Conservation (phyloP, 92 coral and sea anemone genomes). For the Virgularia gustaviana region DNA sequence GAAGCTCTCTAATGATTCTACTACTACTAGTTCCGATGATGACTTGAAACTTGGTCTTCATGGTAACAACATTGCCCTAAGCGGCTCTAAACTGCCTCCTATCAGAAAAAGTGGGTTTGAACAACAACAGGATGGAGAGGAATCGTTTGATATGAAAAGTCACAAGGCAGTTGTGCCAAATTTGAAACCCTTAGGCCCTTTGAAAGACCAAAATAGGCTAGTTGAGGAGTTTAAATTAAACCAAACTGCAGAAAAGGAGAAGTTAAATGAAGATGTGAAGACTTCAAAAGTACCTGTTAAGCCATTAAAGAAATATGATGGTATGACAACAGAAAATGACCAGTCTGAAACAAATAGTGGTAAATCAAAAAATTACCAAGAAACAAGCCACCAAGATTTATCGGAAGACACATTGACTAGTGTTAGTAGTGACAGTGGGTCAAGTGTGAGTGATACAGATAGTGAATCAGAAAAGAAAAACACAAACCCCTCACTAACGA, state of each 20-base stretch:
- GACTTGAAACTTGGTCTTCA: neutral
- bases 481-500: slow-evolving; percentile 34
- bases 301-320: neutral
- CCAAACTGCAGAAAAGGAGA: slow-evolving; percentile 7
- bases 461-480: neutral
- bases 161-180: neutral
- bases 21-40: slow-evolving; percentile 22
- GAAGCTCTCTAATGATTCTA: neutral
- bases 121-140: neutral
- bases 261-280: neutral
- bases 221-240: slow-evolving; percentile 12
- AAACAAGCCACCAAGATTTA: slow-evolving; percentile 40
- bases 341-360: neutral
- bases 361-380: slow-evolving; percentile 37
- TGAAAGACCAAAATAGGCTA: slow-evolving; percentile 6
- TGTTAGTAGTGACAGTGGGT: slow-evolving; percentile 75
- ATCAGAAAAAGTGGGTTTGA: neutral
- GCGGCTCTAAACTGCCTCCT: slow-evolving; percentile 19
- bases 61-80: neutral
- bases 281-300: neutral
- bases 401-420: slow-evolving; percentile 82
- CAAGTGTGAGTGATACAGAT: slow-evolving; percentile 50
- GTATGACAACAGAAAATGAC: neutral
- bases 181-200: slow-evolving; percentile 22
- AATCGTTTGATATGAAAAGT: neutral